Percentiles rank a stretch among this genome's conserved stretches.
Conservation (phyloP, 2,888 invertebrate species). For the Xanthorhoe spadicearia region DNA sequence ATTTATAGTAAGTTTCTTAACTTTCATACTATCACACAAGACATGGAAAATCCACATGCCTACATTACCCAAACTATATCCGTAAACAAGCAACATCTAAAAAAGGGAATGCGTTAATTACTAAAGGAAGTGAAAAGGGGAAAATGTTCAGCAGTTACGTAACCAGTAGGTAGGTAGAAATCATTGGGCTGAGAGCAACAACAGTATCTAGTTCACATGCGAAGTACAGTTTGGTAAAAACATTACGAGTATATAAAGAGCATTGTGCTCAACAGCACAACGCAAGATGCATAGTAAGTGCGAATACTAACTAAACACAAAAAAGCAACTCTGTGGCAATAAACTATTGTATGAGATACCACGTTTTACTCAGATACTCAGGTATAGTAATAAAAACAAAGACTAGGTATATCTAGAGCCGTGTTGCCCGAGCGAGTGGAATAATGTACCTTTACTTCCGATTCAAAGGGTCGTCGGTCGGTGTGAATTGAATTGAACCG, state of each 20-base stretch:
- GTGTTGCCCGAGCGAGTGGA: no score
- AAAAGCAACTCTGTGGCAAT: slow-evolving; percentile 3
- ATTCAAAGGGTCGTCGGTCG: no score
- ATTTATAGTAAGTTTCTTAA: neutral
- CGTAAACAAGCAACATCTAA: slow-evolving; percentile 32
- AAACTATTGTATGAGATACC: neutral
- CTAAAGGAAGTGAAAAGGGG: slow-evolving; percentile 42
- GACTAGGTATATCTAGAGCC: neutral
- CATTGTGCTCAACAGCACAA: slow-evolving; percentile 21
- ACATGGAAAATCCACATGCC: slow-evolving; percentile 21
- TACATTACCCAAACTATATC: slow-evolving; percentile 30
- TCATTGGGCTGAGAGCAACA: slow-evolving; percentile 35
- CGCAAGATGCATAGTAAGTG: slow-evolving; percentile 1
- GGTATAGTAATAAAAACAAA: neutral
- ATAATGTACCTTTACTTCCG: no score
- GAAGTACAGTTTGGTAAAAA: slow-evolving; percentile 26
- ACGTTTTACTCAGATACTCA: no score
- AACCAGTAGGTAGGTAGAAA: slow-evolving; percentile 39
- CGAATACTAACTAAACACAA: slow-evolving; percentile 4
- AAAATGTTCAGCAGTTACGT: slow-evolving; percentile 38
- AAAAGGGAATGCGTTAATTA: slow-evolving; percentile 41
- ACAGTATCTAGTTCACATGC: slow-evolving; percentile 38
- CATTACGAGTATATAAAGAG: slow-evolving; percentile 3
- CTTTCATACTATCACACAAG: neutral
- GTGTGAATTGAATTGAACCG: no score